phyloP scores from a whole-genome alignment of 2,797 vertebrate genomes.

The Fistularia commersonii region DNA sequence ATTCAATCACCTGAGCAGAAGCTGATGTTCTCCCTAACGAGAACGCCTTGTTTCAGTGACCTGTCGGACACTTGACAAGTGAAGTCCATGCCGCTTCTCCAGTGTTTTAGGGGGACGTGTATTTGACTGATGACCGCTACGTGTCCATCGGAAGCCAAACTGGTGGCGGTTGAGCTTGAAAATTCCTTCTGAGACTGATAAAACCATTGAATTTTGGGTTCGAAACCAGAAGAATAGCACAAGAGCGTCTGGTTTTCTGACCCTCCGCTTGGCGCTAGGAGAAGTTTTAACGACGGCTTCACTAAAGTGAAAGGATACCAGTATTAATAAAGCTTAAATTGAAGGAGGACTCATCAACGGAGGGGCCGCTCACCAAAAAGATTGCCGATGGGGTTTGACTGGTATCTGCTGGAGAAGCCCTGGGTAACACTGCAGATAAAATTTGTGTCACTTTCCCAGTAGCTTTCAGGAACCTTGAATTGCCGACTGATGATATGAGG shows the following conservation, averaged over 20 bases:
- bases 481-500: constrained; percentile 33
- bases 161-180: neutral
- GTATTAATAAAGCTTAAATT: neutral
- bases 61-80: constrained; percentile 55
- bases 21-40: constrained; percentile 23
- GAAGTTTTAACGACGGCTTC: constrained; percentile 48
- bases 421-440: constrained; percentile 60
- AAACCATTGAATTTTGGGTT: constrained; percentile 59
- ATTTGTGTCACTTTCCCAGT: neutral
- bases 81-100: constrained; percentile 43
- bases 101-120: constrained; percentile 33
- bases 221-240: constrained; percentile 54
- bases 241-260: constrained; percentile 37
- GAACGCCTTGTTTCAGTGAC: accelerated
- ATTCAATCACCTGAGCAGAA: constrained; percentile 67
- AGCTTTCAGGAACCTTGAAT: constrained; percentile 7
- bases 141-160: constrained; percentile 41
- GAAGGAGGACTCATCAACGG: neutral
- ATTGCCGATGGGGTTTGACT: constrained; percentile 20
- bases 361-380: constrained; percentile 52
- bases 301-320: constrained; percentile 21
- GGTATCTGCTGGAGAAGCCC: constrained; percentile 11
- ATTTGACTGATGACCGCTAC: constrained; percentile 52
- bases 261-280: constrained; percentile 21
- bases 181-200: neutral